Conservation (phyloP, 2,888 invertebrate genomes). For the Platerodrilus igneus region DNA sequence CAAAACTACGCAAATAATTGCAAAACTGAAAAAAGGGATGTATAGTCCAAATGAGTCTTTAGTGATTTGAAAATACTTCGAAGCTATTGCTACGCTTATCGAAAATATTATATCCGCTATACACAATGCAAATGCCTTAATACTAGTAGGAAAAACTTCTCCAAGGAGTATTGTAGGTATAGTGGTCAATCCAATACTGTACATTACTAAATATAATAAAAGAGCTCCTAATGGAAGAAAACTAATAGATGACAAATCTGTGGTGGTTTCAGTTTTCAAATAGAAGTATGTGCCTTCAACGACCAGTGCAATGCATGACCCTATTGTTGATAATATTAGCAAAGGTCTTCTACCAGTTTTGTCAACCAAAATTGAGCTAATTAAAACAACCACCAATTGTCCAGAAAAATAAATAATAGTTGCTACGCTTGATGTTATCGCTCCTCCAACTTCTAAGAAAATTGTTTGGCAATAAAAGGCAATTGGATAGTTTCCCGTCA, state of each 20-base stretch:
- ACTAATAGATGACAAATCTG: no score
- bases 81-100: conserved; percentile 46
- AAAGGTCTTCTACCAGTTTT: conserved; percentile 59
- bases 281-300: conserved; percentile 46
- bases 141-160: conserved; percentile 52
- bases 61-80: conserved; percentile 49
- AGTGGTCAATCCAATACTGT: conserved; percentile 49
- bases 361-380: conserved; percentile 57
- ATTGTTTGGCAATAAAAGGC: conserved; percentile 59
- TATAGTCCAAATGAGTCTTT: conserved; percentile 57
- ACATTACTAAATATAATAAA: conserved; percentile 47
- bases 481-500: conserved; percentile 55
- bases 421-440: conserved; percentile 50
- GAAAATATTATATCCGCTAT: conserved; percentile 51
- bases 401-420: conserved; percentile 56
- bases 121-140: conserved; percentile 52
- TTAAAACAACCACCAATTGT: conserved; percentile 53
- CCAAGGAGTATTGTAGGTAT: conserved; percentile 50
- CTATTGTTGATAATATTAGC: conserved; percentile 52
- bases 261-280: conserved; percentile 41
- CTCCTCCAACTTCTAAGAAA: conserved; percentile 48
- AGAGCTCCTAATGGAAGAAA: conserved; percentile 46
- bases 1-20: conserved; percentile 56
- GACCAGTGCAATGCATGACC: conserved; percentile 41
- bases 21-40: conserved; percentile 63